Evolutionary conservation across 2,113 vertebrate species (phyloP).

Genomic region (Rattus rattus): DNA sequence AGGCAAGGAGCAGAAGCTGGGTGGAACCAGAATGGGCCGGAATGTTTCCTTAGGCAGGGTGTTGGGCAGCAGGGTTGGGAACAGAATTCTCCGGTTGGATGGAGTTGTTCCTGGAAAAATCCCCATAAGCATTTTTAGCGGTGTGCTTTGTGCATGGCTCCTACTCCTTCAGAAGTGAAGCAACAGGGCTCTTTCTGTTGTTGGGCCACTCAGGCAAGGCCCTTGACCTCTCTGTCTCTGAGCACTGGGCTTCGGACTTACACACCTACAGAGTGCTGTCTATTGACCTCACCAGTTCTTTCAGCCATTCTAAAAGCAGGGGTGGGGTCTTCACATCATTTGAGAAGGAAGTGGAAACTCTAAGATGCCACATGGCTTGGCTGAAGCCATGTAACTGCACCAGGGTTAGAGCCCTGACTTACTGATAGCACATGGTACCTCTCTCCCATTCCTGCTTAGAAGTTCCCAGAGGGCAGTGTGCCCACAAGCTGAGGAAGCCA

Average conservation of each 20-base stretch:
- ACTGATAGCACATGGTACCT: background rate
- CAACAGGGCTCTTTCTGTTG: background rate
- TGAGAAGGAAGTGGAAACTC: background rate
- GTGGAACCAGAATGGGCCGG: conserved; percentile 67
- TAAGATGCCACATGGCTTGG: background rate
- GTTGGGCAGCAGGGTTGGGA: conserved; percentile 3
- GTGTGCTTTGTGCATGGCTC: background rate
- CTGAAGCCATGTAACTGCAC: background rate
- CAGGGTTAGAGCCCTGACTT: background rate
- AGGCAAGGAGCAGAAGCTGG: background rate
- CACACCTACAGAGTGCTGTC: background rate
- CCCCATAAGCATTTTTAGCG: conserved; percentile 61
- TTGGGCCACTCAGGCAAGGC: background rate
- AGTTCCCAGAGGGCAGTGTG: background rate
- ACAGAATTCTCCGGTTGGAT: conserved; percentile 73
- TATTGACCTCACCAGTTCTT: conserved; percentile 9
- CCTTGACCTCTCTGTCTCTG: background rate
- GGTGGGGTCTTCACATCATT: background rate
- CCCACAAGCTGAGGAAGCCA: background rate
- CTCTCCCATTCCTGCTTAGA: background rate
- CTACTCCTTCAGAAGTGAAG: background rate
- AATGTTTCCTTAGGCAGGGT: conserved; percentile 8
- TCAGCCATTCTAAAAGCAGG: background rate
- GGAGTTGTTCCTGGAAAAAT: conserved; percentile 73
- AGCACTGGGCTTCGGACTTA: background rate